These are phyloP conservation scores for Coboldia fuscipes DNA, from an alignment of 1,140 invertebrate genomes.

Conservation along the genomic window DNA sequence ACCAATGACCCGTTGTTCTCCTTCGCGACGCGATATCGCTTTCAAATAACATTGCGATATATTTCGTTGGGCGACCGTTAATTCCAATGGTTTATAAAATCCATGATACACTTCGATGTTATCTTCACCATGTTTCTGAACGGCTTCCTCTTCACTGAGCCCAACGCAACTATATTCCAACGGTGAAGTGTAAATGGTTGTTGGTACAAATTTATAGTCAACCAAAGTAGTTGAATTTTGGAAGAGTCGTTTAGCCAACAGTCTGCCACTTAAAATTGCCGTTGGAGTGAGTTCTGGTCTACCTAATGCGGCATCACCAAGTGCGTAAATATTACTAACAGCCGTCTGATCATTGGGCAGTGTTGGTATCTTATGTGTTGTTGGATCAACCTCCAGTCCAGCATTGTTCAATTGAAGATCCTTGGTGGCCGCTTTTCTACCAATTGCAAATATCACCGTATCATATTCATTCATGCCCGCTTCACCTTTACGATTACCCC, in stretches of 20 bases:
- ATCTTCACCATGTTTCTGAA: conserved; percentile 37
- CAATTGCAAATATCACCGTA: conserved; percentile 69
- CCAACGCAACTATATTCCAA: conserved; percentile 91
- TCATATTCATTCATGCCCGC: conserved; percentile 53
- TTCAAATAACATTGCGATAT: conserved; percentile 61
- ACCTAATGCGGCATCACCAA: conserved; percentile 82
- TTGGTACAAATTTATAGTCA: conserved; percentile 87
- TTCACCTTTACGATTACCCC: conserved; percentile 22
- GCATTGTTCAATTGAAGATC: conserved; percentile 43
- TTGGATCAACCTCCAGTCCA: conserved; percentile 27
- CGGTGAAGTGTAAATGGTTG: conserved; percentile 93
- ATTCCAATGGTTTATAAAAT: conserved; percentile 88
- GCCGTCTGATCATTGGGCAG: conserved; percentile 60
- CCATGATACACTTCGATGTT: conserved; percentile 76
- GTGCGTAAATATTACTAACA: conserved; percentile 74
- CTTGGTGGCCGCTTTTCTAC: conserved; percentile 48
- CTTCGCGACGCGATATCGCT: conserved; percentile 39
- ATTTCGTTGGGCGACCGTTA: conserved; percentile 69
- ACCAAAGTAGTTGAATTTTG: conserved; percentile 33
- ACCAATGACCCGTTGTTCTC: conserved; percentile 66
- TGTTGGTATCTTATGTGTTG: conserved; percentile 34
- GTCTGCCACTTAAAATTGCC: conserved; percentile 79
- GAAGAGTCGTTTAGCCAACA: conserved; percentile 61
- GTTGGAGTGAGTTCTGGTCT: conserved; percentile 82
- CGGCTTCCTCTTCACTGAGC: conserved; percentile 76